Conservation (phyloP, 92 coral and sea anemone genomes). For the Ricordea florida region DNA sequence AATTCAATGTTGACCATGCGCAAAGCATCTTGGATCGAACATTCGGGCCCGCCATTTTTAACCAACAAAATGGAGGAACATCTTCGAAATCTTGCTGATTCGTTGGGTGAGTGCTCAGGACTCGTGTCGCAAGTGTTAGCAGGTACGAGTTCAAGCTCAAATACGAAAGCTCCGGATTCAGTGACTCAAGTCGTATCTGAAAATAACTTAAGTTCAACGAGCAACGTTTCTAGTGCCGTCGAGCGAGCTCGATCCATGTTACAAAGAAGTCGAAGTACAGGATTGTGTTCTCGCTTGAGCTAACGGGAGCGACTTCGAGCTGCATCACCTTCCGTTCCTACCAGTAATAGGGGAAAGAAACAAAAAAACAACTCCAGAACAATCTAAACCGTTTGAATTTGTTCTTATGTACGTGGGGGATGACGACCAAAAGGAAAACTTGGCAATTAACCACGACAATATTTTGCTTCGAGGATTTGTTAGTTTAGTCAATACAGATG, state of each 20-base stretch:
- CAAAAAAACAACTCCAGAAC: neutral
- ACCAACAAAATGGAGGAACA: constrained; percentile 1
- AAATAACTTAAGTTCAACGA: neutral
- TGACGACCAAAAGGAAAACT: neutral
- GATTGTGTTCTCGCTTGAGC: constrained; percentile 14
- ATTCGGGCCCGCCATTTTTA: neutral
- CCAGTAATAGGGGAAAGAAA: constrained; percentile 7
- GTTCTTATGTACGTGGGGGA: neutral
- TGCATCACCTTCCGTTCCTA: neutral
- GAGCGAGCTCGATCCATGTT: constrained; percentile 32
- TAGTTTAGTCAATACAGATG: constrained; percentile 11
- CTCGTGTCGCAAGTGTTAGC: constrained; percentile 4
- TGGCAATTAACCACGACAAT: neutral
- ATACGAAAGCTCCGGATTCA: neutral
- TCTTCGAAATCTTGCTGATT: constrained; percentile 11
- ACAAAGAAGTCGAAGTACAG: constrained; percentile 6
- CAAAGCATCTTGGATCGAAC: neutral
- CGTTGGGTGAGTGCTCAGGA: constrained; percentile 16
- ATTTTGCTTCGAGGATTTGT: constrained; percentile 38
- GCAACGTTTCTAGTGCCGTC: constrained; percentile 30
- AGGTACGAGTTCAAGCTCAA: neutral
- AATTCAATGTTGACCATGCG: neutral
- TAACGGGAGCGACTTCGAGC: constrained; percentile 12
- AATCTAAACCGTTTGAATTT: constrained; percentile 1
- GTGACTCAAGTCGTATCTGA: neutral